These are phyloP conservation scores for Lutjanus campechanus DNA, from an alignment of 2,797 vertebrate genomes.

Conservation along the genomic window DNA sequence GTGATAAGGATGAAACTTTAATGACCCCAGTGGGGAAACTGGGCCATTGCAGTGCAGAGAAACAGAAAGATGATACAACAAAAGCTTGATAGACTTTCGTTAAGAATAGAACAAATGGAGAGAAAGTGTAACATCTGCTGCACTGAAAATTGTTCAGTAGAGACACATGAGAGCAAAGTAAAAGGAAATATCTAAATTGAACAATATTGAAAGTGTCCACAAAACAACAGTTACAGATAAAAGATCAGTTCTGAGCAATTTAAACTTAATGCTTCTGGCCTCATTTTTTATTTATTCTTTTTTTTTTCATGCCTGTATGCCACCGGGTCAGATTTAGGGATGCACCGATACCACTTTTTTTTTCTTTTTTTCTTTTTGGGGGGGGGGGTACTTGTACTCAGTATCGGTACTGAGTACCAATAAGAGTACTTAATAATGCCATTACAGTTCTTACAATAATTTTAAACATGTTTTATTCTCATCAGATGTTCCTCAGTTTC, in stretches of 20 bases:
- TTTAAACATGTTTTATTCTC: no score
- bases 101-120: constrained; percentile 32
- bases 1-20: constrained; percentile 54
- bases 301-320: no score
- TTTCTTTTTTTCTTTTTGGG: no score
- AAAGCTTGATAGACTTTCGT: constrained; percentile 2
- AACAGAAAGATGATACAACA: constrained; percentile 29
- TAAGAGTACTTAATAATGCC: no score
- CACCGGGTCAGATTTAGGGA: no score
- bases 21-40: constrained; percentile 47
- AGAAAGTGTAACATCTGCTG: background rate
- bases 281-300: no score
- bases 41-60: constrained; percentile 44
- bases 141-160: background rate
- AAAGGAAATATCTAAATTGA: background rate
- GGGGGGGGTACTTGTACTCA: no score
- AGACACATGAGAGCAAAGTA: background rate
- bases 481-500: no score
- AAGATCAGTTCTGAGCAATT: background rate
- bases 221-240: background rate
- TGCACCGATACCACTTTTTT: no score
- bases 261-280: background rate
- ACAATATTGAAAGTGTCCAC: no score
- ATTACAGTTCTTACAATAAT: no score
- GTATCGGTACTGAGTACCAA: no score